Percentiles rank a stretch among this genome's conserved stretches.
phyloP scores from a whole-genome alignment of 1,140 invertebrate genomes.

The Mizuhopecten yessoensis region DNA sequence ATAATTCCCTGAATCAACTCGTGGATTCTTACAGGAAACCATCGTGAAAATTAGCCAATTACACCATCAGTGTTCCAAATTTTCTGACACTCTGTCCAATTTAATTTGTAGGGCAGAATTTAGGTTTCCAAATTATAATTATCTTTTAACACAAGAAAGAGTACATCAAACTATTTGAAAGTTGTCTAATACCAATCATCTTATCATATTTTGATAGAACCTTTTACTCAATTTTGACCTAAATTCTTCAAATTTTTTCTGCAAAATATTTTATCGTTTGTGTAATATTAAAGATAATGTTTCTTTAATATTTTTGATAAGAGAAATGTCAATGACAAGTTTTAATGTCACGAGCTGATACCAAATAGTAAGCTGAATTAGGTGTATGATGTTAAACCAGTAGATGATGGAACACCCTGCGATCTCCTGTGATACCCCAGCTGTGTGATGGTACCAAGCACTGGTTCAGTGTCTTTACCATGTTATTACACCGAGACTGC shows the following conservation, averaged over 20 bases:
- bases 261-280: neutral
- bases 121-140: neutral
- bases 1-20: neutral
- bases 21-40: neutral
- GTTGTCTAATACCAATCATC: neutral
- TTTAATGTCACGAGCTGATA: neutral
- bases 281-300: neutral
- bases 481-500: neutral
- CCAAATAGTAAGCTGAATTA: neutral
- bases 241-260: conserved; percentile 19
- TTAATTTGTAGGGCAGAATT: neutral
- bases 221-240: neutral
- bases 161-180: neutral
- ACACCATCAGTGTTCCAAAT: neutral
- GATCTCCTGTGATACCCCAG: neutral
- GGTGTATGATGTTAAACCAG: neutral
- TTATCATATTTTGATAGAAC: neutral
- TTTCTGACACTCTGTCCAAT: neutral
- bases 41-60: neutral
- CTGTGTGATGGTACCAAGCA: neutral
- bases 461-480: neutral
- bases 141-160: neutral
- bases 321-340: neutral
- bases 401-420: neutral
- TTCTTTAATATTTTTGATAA: conserved; percentile 1